Evolutionary conservation across 2,888 invertebrate genomes (phyloP), one percentile per base, ranked within the genome.

Genomic region (Brenthis hecate): DNA sequence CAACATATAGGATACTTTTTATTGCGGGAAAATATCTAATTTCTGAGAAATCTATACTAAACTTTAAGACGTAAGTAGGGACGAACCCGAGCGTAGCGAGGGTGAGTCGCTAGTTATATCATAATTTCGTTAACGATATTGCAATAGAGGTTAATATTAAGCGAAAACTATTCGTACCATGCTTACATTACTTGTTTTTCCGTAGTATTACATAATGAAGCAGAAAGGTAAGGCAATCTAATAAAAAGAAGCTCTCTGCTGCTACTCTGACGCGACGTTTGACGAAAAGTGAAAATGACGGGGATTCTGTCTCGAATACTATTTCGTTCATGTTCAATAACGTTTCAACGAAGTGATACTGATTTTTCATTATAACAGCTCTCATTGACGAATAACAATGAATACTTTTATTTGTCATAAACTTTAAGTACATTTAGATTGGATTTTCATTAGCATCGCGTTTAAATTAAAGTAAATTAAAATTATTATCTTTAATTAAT

Each of bases 261-360:
- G 58, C 14, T 48, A 11, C 53, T 53, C 50, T 62, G 53, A 62
- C n/a, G 55, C 62, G 51, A 66, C 63, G 64, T 65, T 28, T 66
- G 71, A 72, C 60, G 69, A 28, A 61, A 65, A 72, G 56, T 72
- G 63, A 69, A 66, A 66, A 61, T 65, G 71, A 69, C 71, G 56
- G 60, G 64, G 58, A 69, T 66, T 69, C 66, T 56, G 56, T 69
- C 66, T 63, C 66, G 64, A 63, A 47, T 56, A 65, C 66, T 65
- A 56, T 66, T 69, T 56, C 69, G 60, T 61, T 72, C 71, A 50
- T 64, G 64, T 72, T 69, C 66, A 66, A 72, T 72, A 64, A 72
- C 64, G 56, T 56, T 47, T 65, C 61, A 50, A 61, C 32, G 23
- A 60, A 64, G 53, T 69, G 69, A 72, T 66, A 57, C 60, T 66